Evolutionary conservation across 2,113 vertebrate species (phyloP), one percentile per base, ranked within the genome.

Genomic region (Speoplatyrhinus poulsoni): DNA sequence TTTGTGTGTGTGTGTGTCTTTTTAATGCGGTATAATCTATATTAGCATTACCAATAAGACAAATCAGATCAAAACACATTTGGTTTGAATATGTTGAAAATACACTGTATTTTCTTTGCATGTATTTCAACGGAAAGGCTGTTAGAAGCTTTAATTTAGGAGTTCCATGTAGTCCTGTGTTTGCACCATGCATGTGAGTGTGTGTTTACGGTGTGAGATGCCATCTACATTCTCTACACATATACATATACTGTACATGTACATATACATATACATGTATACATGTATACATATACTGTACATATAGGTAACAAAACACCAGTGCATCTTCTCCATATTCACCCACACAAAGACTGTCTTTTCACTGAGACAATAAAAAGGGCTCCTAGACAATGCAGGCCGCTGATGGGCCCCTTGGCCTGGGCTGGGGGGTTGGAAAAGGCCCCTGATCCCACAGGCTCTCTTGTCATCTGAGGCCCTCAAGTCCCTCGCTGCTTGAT

Each of bases 401-500:
- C 80, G 74, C 65, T 63, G 69, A 47, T 9, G 47, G 70, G 77
- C 67, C 72, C 58, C 74, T 71, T 1, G 6, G 76, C 46, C 59
- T 71, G 32, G 12, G 55, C 1, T 5, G 26, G 50, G 60, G 66
- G 74, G 69, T 63, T 59, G 33, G 57, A 70, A 66, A 16, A 65
- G 75, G n/a, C 46, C 60, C 1, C 61, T 69, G 82, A 80, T 81
- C 85, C 84, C 75, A 77, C 79, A 36, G 75, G 69, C 65, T 81
- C 67, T 63, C 61, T 68, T 80, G 85, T 83, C 88, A 88, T 90
- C 84, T 83, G 67, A 82, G 61, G 71, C 79, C 69, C 56, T 65
- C 76, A 59, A 67, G 60, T 79, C 73, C 26, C 62, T 68, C 68
- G 72, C 55, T 77, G 62, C n/a, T n/a, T n/a, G n/a, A n/a, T n/a